Evolutionary conservation across 2,113 vertebrate species (phyloP), one percentile per base, ranked within the genome.

Genomic region (Etia nguti): DNA sequence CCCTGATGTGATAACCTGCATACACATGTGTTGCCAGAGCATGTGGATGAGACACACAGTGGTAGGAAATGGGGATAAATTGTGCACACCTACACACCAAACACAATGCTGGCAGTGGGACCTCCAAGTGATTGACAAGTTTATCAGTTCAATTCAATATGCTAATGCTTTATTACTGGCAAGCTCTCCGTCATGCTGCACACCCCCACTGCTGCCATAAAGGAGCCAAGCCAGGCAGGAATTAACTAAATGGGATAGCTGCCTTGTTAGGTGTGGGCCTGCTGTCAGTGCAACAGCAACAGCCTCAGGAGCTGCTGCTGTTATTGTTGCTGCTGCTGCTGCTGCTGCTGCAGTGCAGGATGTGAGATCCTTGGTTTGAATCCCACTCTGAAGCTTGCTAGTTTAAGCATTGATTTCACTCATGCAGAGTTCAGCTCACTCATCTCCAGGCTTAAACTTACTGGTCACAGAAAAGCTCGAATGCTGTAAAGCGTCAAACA

Each of bases 81-180:
- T 8, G 41, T 20, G 70, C 70, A 50, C 43, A 50, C 43, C 24
- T 77, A 41, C 24, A 26, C 52, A 48, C 16, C 41, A 13, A 68
- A 79, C 80, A 90, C 59, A 41, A 3, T 24, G n/a, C 26, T 89
- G 82, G 87, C 82, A 85, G 38, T 1, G 41, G n/a, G 79, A 79
- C 82, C 81, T 83, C 59, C 20, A 26, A 86, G 62, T 92, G 93
- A 93, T 41, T 93, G 94, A 92, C 92, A 93, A 84, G 86, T 92
- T 91, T 90, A 94, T 94, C 89, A 88, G 88, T 86, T 90, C 38
- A 73, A 81, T 82, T 92, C 91, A 93, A 65, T 94, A 92, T 94
- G 90, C 68, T 89, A 90, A 93, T 89, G 84, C 50, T 85, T 86
- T 83, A 73, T 85, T 89, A 84, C 87, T 92, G 93, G 92, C 92